A percentile compares a stretch with the other conserved stretches of the same genome.
phyloP scores from a whole-genome alignment of 2,797 vertebrate genomes.

The Acipenser oxyrinchus region DNA sequence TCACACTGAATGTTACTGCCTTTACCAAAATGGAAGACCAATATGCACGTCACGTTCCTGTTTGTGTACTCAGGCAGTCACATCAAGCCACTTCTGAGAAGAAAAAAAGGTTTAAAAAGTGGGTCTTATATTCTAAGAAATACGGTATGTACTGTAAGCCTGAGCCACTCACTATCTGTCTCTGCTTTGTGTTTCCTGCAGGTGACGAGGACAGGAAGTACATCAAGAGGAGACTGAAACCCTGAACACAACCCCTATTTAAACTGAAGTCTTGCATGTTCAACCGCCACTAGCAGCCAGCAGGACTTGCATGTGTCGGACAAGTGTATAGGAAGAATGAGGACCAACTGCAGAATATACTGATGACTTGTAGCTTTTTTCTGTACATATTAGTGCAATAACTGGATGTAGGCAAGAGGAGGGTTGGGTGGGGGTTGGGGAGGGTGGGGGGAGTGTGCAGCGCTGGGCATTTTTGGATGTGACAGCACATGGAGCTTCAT shows the following conservation, averaged over 20 bases:
- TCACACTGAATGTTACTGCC: too few species aligned
- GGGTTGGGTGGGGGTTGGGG: too few species aligned
- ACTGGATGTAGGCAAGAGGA: conserved; percentile 38
- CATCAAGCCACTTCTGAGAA: too few species aligned
- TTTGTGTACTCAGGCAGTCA: too few species aligned
- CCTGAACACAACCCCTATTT: conserved; percentile 39
- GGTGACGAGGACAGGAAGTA: conserved; percentile 75
- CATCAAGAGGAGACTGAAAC: conserved; percentile 55
- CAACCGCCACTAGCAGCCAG: conserved; percentile 60
- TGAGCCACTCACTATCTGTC: too few species aligned
- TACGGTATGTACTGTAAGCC: too few species aligned
- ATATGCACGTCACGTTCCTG: too few species aligned
- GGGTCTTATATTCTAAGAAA: too few species aligned
- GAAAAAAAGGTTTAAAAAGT: too few species aligned
- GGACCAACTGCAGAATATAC: conserved; percentile 37
- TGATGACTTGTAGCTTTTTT: conserved; percentile 43
- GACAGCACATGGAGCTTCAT: too few species aligned
- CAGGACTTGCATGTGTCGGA: conserved; percentile 58
- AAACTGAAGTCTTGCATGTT: conserved; percentile 61
- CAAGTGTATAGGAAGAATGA: conserved; percentile 3
- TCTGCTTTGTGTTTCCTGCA: conserved; percentile 31
- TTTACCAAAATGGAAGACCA: too few species aligned
- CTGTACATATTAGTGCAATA: conserved; percentile 61
- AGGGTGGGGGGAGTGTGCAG: background rate
- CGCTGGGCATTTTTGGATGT: background rate